Evolutionary conservation across 2,797 vertebrate species (phyloP).

Genomic region (Capromys pilorides): DNA sequence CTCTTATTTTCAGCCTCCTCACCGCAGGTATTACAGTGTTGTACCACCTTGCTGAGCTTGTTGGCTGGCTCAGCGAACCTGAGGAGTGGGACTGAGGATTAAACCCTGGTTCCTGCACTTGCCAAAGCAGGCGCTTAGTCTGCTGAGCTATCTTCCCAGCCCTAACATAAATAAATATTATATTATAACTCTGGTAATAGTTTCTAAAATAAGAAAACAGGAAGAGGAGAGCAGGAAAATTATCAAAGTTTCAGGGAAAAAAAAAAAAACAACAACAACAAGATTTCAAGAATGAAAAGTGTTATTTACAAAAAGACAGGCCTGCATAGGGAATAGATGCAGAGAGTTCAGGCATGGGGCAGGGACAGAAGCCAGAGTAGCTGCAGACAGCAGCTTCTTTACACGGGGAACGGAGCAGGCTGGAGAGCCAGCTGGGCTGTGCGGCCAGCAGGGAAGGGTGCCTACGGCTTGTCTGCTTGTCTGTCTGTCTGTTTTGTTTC

Average conservation of each 20-base stretch:
- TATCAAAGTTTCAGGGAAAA: not conserved
- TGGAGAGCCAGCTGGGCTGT: not conserved
- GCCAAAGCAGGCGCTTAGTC: no score
- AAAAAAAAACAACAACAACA: not conserved
- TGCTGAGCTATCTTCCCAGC: no score
- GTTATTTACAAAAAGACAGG: not conserved
- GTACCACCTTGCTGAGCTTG: no score
- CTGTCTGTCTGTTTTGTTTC: not conserved
- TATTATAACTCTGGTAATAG: not conserved
- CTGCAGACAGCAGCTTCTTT: accelerated
- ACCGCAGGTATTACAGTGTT: no score
- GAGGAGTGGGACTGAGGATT: no score
- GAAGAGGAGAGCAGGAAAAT: not conserved
- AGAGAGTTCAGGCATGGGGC: accelerated
- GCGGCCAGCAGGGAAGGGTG: accelerated
- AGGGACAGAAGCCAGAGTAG: not conserved
- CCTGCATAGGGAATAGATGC: accelerated
- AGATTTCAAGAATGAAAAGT: not conserved
- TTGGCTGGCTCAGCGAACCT: no score
- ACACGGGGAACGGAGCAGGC: accelerated
- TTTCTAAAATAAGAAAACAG: not conserved
- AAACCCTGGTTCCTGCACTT: no score
- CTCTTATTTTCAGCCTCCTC: no score
- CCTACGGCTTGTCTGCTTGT: not conserved
- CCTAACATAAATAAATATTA: not conserved